Evolutionary conservation across 2,888 invertebrate genomes (phyloP).

Genomic region (Heliconius cydno): DNA sequence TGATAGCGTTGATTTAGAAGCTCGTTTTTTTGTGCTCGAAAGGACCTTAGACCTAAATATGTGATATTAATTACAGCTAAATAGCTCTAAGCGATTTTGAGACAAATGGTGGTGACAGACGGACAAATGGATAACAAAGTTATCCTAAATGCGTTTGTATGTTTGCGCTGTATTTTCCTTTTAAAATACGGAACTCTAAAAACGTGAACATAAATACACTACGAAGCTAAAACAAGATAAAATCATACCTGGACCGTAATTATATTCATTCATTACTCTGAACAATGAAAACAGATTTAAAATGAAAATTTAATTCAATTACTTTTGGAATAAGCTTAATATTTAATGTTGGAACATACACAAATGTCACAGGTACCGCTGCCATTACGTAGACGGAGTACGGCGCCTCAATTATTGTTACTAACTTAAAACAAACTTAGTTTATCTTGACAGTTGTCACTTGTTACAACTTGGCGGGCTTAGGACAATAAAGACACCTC

Average conservation of each 20-base stretch:
- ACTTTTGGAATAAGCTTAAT: slow-evolving; percentile 15
- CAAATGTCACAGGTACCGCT: slow-evolving; percentile 2
- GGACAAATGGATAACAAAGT: too few relatives aligned
- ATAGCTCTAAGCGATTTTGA: too few relatives aligned
- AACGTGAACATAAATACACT: too few relatives aligned
- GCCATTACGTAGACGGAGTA: slow-evolving; percentile 5
- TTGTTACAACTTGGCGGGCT: slow-evolving; percentile 20
- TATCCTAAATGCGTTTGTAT: too few relatives aligned
- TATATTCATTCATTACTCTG: not conserved
- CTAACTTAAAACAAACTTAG: slow-evolving; percentile 27
- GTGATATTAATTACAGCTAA: too few relatives aligned
- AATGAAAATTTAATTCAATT: slow-evolving; percentile 16
- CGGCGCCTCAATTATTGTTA: slow-evolving; percentile 23
- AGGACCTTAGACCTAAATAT: too few relatives aligned
- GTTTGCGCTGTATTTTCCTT: too few relatives aligned
- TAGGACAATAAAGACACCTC: slow-evolving; percentile 14
- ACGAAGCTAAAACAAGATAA: too few relatives aligned
- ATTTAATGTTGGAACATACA: slow-evolving; percentile 2
- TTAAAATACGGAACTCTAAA: too few relatives aligned
- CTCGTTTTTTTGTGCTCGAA: too few relatives aligned
- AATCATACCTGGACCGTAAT: not conserved
- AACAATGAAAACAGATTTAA: slow-evolving; percentile 14
- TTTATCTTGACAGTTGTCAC: slow-evolving; percentile 18
- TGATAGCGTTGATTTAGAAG: too few relatives aligned
- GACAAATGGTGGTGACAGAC: too few relatives aligned